phyloP scores from a whole-genome alignment of 2,797 vertebrate genomes.

The Gymnoscopelus braueri region DNA sequence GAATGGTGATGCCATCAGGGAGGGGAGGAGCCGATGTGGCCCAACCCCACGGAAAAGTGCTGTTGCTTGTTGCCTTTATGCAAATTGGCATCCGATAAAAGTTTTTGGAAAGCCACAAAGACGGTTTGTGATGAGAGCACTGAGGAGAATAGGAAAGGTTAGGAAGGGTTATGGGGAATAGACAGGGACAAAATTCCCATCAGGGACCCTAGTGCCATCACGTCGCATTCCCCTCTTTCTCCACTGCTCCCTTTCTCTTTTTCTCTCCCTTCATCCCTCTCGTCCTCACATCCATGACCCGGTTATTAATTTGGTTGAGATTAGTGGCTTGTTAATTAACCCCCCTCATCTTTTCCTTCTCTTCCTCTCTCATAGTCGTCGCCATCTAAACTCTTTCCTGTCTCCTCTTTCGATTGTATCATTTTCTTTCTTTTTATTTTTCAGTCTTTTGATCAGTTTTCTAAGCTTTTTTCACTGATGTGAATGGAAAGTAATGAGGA shows the following conservation, averaged over 20 bases:
- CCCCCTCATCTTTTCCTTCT: constrained; percentile 33
- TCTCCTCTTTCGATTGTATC: constrained; percentile 55
- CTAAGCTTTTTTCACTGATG: constrained; percentile 46
- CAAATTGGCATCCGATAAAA: constrained; percentile 83
- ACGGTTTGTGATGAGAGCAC: constrained; percentile 73
- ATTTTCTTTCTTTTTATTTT: constrained; percentile 20
- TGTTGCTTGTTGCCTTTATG: constrained; percentile 84
- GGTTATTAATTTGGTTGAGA: constrained; percentile 75
- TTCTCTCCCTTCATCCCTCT: constrained; percentile 57
- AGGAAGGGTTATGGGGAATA: constrained; percentile 82
- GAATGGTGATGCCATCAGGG: constrained; percentile 51
- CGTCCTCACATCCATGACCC: constrained; percentile 63
- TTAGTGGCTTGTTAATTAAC: constrained; percentile 76
- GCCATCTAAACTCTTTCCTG: background rate
- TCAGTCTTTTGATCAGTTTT: constrained; percentile 55
- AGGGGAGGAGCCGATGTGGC: constrained; percentile 62
- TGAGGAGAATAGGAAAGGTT: constrained; percentile 74
- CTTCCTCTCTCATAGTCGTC: background rate
- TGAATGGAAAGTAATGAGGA: constrained; percentile 59
- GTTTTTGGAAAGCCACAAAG: constrained; percentile 74
- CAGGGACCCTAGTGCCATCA: constrained; percentile 63
- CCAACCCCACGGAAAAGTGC: constrained; percentile 69
- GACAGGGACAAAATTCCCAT: constrained; percentile 80
- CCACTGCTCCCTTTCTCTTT: constrained; percentile 29
- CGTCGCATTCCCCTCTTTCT: constrained; percentile 64